Base-by-base conservation (phyloP, 1,140 invertebrate genomes). In the Agrilus planipennis region DNA sequence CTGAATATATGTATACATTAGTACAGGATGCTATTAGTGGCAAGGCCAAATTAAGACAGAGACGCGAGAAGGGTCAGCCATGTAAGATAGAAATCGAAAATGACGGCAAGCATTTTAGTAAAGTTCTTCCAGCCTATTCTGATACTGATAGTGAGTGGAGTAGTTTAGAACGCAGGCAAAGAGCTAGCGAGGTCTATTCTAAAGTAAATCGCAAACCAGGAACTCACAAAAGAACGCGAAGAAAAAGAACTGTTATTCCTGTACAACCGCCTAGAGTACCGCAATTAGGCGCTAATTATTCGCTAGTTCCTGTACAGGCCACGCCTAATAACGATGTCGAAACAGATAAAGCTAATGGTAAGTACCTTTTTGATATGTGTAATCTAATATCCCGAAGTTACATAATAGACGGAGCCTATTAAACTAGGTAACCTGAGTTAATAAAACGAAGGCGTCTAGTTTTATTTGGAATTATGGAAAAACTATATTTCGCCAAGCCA, bases 71-170 rank as follows among this genome's bases (percentile, higher is more conserved):
- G 49, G 75, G 73, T 34, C 71, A 73, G 47, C 72, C 72, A 46
- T 72, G 73, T 76, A 67, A 70, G 65, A 57, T 34, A 12, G 20
- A 14, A 18, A 31, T 28, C 7, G 6, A 31, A 31, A 31, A 9
- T n/a, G 6, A 14, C n/a, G n/a, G n/a, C n/a, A n/a, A n/a, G n/a
- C n/a, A n/a, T n/a, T n/a, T n/a, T n/a, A n/a, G n/a, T n/a, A 31
- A 31, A 12, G 31, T 7, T 39, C 17, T 50, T 53, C 19, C 56
- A 79, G 80, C 79, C 31, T 84, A 84, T 59, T 85, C 81, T 18
- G 85, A 89, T 58, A 87, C 84, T 14, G 86, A 90, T 58, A 90
- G 84, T 49, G 89, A 89, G 39, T 82, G 80, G 62, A 87, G 83
- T 54, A 86, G 84, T 29, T 61, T 81, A 30, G 85, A 88, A 56